Evolutionary conservation across 2,888 invertebrate genomes (phyloP), one percentile per base, ranked within the genome.

Genomic region (Drosophila meridionalis): DNA sequence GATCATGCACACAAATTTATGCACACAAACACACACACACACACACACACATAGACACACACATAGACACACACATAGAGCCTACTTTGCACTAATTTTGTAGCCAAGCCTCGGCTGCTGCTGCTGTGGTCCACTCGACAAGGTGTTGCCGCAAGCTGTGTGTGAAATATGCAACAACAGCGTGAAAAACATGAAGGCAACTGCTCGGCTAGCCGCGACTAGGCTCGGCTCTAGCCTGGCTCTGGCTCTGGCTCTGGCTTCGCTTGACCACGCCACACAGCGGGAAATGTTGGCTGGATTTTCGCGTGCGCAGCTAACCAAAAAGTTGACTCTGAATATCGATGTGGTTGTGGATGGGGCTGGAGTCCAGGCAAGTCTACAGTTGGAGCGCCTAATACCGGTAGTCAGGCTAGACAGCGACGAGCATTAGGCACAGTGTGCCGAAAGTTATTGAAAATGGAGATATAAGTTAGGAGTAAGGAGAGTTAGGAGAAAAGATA

Each of bases 111-210:
- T 61, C 28, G 43, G 36, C 66, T 3, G 59, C 50, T 65, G 57
- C 67, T 64, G 69, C 62, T 69, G 73, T 78, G 74, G 74, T 75
- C 70, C 84, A 67, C 66, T 66, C 83, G 32, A 80, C 76, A 74
- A 90, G 90, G 89, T 90, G 90, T 90, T 89, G 90, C 90, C 89
- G 82, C 88, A 75, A 84, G 89, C 87, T 90, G 90, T 84, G 84
- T 88, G 90, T 89, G 90, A 89, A 89, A 83, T 88, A 85, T 87
- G 90, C 87, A 83, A 76, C 82, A 89, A 82, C 83, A 87, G 90
- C 90, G 87, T 87, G 90, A 85, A 83, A 82, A 84, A 88, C 90
- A 88, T 79, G 87, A 89, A 86, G 87, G 75, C 86, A 83, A 74
- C 71, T 64, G 38, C 53, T 65, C 78, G 67, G 62, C 61, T 66